Evolutionary conservation across 2,888 invertebrate species (phyloP).

Genomic region (Acrobasis consociella): DNA sequence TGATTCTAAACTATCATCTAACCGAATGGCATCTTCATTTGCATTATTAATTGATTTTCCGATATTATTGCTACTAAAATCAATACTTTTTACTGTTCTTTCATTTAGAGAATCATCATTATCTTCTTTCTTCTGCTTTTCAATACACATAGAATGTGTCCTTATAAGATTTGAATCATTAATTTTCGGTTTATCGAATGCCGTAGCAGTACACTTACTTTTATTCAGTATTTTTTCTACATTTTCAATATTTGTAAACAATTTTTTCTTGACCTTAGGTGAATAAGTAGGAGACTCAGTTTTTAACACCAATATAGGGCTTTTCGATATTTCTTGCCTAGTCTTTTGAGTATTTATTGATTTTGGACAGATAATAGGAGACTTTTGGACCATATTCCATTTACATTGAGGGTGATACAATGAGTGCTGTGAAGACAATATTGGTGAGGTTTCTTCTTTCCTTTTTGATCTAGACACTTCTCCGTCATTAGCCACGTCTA

Average conservation of each 20-base stretch:
- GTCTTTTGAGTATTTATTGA: conserved; percentile 24
- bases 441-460: conserved; percentile 41
- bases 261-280: conserved; percentile 51
- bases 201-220: neutral
- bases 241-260: conserved; percentile 39
- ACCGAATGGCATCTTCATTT: neutral
- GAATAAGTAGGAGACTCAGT: conserved; percentile 40
- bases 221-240: conserved; percentile 11
- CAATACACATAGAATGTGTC: neutral
- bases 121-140: neutral
- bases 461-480: neutral
- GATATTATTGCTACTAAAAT: neutral
- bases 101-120: neutral
- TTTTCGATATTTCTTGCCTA: conserved; percentile 36
- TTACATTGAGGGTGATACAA: conserved; percentile 30
- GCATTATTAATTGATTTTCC: neutral
- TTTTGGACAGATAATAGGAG: conserved; percentile 47
- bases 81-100: neutral
- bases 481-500: conserved; percentile 26
- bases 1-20: conserved; percentile 26
- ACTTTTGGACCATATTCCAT: conserved; percentile 29
- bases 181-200: neutral
- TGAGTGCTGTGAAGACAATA: conserved; percentile 34
- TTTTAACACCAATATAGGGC: conserved; percentile 57
- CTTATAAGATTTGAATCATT: neutral